Base-by-base conservation (phyloP, 1,140 invertebrate genomes). In the Leptopilina boulardi region DNA sequence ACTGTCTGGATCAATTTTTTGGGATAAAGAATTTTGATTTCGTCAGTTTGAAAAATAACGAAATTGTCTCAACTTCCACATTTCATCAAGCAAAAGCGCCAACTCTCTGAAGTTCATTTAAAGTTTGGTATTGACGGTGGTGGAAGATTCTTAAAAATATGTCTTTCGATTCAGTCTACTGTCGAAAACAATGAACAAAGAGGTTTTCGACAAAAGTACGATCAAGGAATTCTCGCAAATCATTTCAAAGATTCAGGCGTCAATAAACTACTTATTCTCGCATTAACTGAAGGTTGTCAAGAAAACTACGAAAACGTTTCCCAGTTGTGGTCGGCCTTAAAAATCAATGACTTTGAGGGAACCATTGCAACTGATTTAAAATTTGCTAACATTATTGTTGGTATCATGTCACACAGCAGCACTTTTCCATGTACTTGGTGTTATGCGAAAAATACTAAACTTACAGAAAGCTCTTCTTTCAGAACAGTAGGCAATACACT, bases 41-140 rank as follows among this genome's bases (percentile, higher is more conserved):
- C 13, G 51, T 41, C 10, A 71, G 3, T 70, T 74, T 70, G 2
- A 18, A 41, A n/a, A 41, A 42, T 71, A 41, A 41, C 19, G 41
- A 71, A 71, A n/a, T n/a, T 71, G 3, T 71, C 9, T 13, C 13
- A 41, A 13, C 41, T n/a, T 71, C 13, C 11, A 38, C 18, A 18
- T 30, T 30, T 34, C 26, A 23, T 70, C 15, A 41, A 71, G 26
- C 41, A 77, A 77, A 42, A 47, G 30, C 47, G 59, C 66, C 26
- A 51, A 23, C 23, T 73, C 3, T 30, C 34, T 10, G 71, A 47
- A 18, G 13, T 18, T 34, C 41, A 74, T 51, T 23, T 77, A 4
- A 80, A 77, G 75, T 34, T 75, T 66, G 79, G 79, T 21, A 75
- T 75, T 26, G 77, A 76, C 71, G 47, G 73, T 13, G 77, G 77